Evolutionary conservation across 2,797 vertebrate species (phyloP), one percentile per base, ranked within the genome.

Genomic region (Ptychobarbus kaznakovi): DNA sequence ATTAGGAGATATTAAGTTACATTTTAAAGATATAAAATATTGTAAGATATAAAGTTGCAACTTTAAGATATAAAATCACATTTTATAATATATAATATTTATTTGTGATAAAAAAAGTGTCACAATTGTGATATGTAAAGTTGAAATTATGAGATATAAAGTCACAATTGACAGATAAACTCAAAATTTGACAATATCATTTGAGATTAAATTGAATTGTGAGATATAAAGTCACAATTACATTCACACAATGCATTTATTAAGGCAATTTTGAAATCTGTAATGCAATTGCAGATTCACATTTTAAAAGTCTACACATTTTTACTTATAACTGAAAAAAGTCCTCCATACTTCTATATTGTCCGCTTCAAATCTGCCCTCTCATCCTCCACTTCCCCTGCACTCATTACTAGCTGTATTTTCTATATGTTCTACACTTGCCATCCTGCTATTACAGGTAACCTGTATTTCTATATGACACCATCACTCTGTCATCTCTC

Each of bases 361-460:
- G 28, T 75, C 46, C 80, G 56, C 74, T 75, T 69, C 13, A 53
- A 75, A 75, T 74, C 28, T 20, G 56, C 75, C 28, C 53, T 82
- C 65, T 42, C 72, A 42, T 61, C 40, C 25, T 44, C 38, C 38
- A n/a, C 74, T 40, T 61, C 28, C 63, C 44, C 20, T 20, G 22
- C 6, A 8, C 70, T 81, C 70, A 53, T 79, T 53, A 18, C 20
- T 4, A 40, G 18, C 35, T 28, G 16, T 51, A 16, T 65, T 65
- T 25, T 76, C 72, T 69, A 0, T 69, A 42, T 63, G 49, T 53
- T 66, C 63, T 42, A 13, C n/a, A 15, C 79, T 79, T 73, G 28
- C 56, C 58, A 49, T 58, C 22, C 46, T 35, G 22, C 44, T 58
- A 46, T 61, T 32, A 16, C 63, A 51, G 25, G 15, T 28, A 74